A percentile compares a stretch with the other conserved stretches of the same genome.
phyloP scores from a whole-genome alignment of 2,888 invertebrate genomes.

The Uloborus plumipes region DNA sequence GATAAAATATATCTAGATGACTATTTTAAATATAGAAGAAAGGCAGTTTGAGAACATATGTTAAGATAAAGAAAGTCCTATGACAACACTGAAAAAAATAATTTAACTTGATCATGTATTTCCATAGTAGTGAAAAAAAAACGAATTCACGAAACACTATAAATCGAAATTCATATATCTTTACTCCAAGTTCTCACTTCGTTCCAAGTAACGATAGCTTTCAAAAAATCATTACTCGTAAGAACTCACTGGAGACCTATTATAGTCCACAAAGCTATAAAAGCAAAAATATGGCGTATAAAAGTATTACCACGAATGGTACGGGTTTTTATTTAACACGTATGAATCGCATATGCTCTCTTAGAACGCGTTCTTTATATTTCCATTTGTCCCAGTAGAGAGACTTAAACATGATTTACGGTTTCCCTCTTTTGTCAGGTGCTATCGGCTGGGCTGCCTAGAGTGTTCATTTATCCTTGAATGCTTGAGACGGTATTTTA shows the following conservation, averaged over 20 bases:
- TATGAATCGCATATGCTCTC: slow-evolving; percentile 45
- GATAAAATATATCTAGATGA: no score
- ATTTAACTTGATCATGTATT: no score
- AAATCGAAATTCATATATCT: no score
- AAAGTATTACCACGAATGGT: slow-evolving; percentile 31
- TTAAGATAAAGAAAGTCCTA: no score
- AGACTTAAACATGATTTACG: slow-evolving; percentile 57
- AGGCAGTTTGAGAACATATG: no score
- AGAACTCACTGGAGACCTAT: slow-evolving; percentile 41
- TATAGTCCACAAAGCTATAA: slow-evolving; percentile 23
- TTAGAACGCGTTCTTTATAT: slow-evolving; percentile 31
- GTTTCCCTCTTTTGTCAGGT: slow-evolving; percentile 24
- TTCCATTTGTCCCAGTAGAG: slow-evolving; percentile 36
- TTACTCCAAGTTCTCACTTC: background rate
- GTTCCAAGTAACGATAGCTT: slow-evolving; percentile 6
- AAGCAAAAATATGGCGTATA: slow-evolving; percentile 44
- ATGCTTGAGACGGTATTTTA: no score
- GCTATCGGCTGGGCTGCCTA: no score
- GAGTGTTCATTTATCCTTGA: no score
- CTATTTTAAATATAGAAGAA: no score
- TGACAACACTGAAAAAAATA: no score
- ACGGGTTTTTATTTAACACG: slow-evolving; percentile 55
- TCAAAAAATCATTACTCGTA: slow-evolving; percentile 31
- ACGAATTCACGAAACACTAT: no score
- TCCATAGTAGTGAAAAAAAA: no score